Conservation (phyloP, 2,888 invertebrate species). For the Macrosiphum euphorbiae region DNA sequence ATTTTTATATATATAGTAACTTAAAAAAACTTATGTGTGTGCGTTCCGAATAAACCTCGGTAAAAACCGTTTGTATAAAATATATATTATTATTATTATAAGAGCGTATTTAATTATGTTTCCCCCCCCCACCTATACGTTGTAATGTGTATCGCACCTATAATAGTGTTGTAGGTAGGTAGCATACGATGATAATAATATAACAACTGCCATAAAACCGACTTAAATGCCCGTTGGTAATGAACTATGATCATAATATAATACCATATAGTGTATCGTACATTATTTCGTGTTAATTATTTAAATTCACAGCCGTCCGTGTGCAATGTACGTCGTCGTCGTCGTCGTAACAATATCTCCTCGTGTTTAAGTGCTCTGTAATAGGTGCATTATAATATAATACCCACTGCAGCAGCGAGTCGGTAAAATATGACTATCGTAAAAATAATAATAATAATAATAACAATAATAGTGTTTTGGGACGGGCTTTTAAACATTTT, state of each 20-base stretch:
- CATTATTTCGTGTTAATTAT: not conserved
- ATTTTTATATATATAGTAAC: no score
- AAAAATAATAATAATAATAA: not conserved
- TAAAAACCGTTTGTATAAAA: not conserved
- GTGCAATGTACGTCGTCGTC: not conserved
- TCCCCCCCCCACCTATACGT: no score
- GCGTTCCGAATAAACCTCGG: not conserved
- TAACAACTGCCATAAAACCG: not conserved
- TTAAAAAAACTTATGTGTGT: no score
- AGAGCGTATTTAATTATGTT: not conserved
- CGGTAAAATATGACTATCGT: not conserved
- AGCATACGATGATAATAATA: not conserved
- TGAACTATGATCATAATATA: not conserved
- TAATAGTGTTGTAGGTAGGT: no score
- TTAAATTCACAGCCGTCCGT: not conserved
- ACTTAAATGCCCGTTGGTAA: not conserved
- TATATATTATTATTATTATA: not conserved
- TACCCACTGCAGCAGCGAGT: not conserved
- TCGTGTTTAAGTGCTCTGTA: not conserved
- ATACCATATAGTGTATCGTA: not conserved
- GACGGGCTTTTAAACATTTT: not conserved
- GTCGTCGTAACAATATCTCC: not conserved
- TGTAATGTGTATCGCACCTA: no score
- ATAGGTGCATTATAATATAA: not conserved
- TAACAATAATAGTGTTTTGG: not conserved